These are phyloP conservation scores for Xiphophorus hellerii DNA, from an alignment of 2,113 vertebrate genomes.

Conservation along the genomic window DNA sequence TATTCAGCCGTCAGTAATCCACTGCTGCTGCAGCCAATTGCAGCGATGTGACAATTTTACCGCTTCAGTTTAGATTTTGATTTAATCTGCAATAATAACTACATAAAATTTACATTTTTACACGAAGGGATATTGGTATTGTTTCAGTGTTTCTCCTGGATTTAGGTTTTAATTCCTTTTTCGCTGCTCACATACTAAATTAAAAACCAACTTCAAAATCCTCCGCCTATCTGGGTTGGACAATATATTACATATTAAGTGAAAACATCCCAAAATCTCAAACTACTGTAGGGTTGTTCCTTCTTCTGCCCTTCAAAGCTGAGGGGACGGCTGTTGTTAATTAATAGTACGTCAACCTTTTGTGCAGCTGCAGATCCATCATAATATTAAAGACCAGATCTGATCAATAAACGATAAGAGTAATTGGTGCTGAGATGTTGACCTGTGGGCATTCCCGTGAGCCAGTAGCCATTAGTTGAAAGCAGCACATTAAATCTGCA, in stretches of 20 bases:
- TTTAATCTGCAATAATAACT: constrained; percentile 12
- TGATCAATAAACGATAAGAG: constrained; percentile 25
- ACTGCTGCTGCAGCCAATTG: constrained; percentile 9
- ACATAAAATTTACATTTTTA: background rate
- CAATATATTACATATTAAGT: background rate
- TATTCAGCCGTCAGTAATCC: constrained; percentile 49
- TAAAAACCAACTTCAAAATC: background rate
- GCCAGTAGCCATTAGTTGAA: constrained; percentile 1
- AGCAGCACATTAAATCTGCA: background rate
- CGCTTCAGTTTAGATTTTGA: background rate
- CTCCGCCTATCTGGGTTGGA: background rate
- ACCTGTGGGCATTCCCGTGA: constrained; percentile 10
- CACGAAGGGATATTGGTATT: background rate
- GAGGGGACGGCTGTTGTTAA: constrained; percentile 4
- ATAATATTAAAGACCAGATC: background rate
- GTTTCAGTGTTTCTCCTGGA: background rate
- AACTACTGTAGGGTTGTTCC: background rate
- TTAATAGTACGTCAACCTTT: constrained; percentile 16
- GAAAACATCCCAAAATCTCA: constrained; percentile 5
- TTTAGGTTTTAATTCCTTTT: background rate
- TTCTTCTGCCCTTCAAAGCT: constrained; percentile 7
- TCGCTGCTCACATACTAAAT: background rate
- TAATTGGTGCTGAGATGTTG: background rate
- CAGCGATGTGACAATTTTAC: constrained; percentile 9
- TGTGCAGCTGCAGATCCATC: constrained; percentile 5